Evolutionary conservation across 2,888 invertebrate species (phyloP).

Genomic region (Polia nebulosa): DNA sequence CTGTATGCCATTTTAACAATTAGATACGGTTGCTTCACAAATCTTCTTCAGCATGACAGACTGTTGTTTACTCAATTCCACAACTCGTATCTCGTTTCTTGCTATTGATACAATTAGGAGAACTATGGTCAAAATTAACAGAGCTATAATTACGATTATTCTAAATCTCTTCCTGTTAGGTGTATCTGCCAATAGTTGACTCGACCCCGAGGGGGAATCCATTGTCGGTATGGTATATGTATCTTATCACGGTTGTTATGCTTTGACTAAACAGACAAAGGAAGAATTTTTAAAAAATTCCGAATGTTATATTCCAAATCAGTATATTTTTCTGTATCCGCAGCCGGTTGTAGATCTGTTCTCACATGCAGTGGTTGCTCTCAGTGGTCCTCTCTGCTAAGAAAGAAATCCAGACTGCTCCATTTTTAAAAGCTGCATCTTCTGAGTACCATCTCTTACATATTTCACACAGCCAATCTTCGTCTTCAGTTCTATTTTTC

Average conservation of each 20-base stretch:
- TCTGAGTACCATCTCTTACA: slow-evolving; percentile 31
- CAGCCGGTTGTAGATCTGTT: no score
- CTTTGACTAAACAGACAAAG: no score
- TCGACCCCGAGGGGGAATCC: slow-evolving; percentile 9
- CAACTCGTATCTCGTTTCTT: background rate
- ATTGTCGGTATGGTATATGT: background rate
- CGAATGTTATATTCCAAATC: no score
- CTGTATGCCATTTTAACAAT: background rate
- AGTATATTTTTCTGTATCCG: no score
- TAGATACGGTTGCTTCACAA: background rate
- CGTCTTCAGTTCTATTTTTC: slow-evolving; percentile 30
- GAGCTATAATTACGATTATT: background rate
- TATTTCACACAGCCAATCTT: slow-evolving; percentile 36
- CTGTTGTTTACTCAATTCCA: background rate
- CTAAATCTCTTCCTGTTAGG: background rate
- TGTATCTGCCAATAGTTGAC: background rate
- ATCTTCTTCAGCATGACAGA: background rate
- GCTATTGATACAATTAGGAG: background rate
- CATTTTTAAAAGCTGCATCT: slow-evolving; percentile 33
- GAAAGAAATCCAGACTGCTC: slow-evolving; percentile 31
- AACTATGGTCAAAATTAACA: background rate
- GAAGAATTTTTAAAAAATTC: no score
- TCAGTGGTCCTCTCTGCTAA: no score
- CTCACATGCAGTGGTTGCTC: background rate
- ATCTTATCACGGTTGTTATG: no score